A percentile compares a stretch with the other conserved stretches of the same genome.
Conservation (phyloP, 37 sponge, comb jelly and placozoan genomes). For the Beroe ovata region DNA sequence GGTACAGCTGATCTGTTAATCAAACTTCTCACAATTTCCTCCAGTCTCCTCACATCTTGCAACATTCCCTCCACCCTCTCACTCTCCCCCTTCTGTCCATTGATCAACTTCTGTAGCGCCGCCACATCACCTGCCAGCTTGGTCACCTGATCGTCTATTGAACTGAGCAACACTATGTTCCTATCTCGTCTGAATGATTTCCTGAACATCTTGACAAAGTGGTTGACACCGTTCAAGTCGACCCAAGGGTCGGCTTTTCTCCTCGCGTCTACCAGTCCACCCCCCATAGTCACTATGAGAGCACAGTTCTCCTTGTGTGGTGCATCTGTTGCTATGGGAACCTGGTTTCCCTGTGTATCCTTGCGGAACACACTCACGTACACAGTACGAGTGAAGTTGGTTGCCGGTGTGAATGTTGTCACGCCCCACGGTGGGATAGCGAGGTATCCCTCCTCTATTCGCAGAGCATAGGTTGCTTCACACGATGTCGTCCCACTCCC, state of each 20-base stretch:
- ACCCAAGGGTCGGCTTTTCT: neutral
- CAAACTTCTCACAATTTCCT: neutral
- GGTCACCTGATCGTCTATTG: neutral
- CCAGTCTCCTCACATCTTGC: neutral
- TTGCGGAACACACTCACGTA: neutral
- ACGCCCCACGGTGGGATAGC: neutral
- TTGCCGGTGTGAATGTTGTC: neutral
- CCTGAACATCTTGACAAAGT: neutral
- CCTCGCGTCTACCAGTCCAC: neutral
- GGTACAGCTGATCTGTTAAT: no score
- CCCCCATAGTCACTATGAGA: neutral
- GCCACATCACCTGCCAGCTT: neutral
- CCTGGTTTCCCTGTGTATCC: neutral
- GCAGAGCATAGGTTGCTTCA: neutral
- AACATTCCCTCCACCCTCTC: neutral
- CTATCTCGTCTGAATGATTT: neutral
- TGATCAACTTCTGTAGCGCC: neutral
- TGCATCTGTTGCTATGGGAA: neutral
- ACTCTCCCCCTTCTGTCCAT: neutral
- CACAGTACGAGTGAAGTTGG: neutral
- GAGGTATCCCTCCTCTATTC: neutral
- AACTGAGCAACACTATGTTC: neutral
- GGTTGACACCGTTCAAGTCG: neutral
- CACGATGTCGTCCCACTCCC: neutral
- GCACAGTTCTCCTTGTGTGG: neutral